phyloP scores from a whole-genome alignment of 64 coral and sea anemone genomes.

The Cladopsammia gracilis region DNA sequence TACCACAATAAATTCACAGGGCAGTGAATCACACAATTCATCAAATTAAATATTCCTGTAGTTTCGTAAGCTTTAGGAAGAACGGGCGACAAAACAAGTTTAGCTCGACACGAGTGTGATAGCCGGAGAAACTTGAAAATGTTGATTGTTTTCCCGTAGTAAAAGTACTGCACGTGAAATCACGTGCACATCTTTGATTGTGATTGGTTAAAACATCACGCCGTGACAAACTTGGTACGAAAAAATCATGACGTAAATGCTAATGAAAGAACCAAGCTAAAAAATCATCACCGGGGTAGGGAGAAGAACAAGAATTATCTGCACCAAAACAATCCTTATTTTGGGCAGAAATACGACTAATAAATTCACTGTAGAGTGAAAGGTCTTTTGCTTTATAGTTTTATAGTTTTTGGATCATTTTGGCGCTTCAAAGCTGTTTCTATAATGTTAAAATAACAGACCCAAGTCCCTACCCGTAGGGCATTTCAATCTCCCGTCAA shows the following conservation, averaged over 20 bases:
- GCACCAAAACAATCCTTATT: neutral
- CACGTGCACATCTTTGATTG: conserved; percentile 26
- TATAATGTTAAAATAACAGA: neutral
- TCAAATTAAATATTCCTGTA: neutral
- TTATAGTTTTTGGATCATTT: neutral
- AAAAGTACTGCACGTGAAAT: conserved; percentile 64
- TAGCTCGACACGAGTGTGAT: neutral
- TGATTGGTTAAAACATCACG: conserved; percentile 21
- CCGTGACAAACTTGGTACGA: conserved; percentile 5
- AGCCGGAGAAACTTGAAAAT: conserved; percentile 9
- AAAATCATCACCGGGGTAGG: conserved; percentile 3
- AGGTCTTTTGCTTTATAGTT: neutral
- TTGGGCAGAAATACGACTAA: neutral
- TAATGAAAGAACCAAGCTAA: neutral
- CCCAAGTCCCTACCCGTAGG: neutral
- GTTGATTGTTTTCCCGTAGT: neutral
- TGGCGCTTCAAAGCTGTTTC: neutral
- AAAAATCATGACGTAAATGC: neutral
- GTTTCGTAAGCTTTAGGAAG: neutral
- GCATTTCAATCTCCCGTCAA: neutral
- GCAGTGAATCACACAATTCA: neutral
- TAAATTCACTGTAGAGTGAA: neutral
- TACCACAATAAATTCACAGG: neutral
- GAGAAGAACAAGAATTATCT: neutral
- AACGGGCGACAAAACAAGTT: conserved; percentile 9